Percentiles rank a stretch among this genome's conserved stretches.
Evolutionary conservation across 2,888 invertebrate genomes (phyloP).

Genomic region (Sympetrum striolatum): DNA sequence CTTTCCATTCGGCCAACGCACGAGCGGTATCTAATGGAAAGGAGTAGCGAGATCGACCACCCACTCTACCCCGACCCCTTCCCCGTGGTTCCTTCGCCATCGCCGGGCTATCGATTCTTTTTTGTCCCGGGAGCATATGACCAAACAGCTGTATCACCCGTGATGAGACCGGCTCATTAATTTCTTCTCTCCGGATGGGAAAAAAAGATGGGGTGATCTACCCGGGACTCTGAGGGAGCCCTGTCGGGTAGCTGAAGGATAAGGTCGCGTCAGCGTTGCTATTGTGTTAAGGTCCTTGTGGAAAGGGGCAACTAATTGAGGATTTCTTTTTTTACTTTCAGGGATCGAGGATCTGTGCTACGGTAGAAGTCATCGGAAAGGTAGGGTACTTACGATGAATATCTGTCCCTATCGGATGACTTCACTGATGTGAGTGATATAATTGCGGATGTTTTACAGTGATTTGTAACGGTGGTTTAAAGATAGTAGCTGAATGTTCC

Average conservation of each 20-base stretch:
- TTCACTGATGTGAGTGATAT: too few species aligned
- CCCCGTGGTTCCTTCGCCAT: neutral
- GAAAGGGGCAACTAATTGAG: neutral
- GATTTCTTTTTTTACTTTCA: neutral
- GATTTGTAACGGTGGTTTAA: too few species aligned
- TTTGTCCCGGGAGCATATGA: neutral
- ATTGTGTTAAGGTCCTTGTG: neutral
- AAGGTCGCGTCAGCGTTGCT: neutral
- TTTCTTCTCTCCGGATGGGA: neutral
- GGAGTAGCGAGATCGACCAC: neutral
- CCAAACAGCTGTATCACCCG: slow-evolving; percentile 35
- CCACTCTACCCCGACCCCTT: neutral
- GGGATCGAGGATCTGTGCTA: neutral
- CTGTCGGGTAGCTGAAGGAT: neutral
- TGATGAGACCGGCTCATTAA: neutral
- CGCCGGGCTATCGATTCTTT: neutral
- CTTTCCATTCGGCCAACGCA: neutral
- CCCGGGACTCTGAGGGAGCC: neutral
- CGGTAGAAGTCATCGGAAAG: neutral
- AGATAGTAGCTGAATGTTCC: too few species aligned
- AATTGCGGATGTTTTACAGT: too few species aligned
- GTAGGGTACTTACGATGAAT: neutral
- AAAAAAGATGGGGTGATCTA: neutral
- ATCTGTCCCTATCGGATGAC: too few species aligned
- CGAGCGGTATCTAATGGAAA: neutral